Conservation (phyloP, 2,797 vertebrate genomes). For the Trematomus bernacchii region DNA sequence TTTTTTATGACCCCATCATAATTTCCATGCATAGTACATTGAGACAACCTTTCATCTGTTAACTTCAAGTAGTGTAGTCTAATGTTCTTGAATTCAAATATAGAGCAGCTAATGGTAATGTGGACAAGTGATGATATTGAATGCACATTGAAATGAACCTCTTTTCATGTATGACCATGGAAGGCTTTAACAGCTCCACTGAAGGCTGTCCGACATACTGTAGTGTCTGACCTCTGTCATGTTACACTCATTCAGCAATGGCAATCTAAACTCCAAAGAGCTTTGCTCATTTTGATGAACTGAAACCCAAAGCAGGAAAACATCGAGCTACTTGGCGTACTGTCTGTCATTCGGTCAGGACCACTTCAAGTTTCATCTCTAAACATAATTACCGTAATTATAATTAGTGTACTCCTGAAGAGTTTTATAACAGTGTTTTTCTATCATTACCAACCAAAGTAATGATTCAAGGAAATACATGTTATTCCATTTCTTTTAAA, state of each 20-base stretch:
- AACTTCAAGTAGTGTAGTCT: neutral
- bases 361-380: conserved; percentile 25
- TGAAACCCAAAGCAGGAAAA: conserved; percentile 5
- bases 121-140: neutral
- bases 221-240: neutral
- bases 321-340: neutral
- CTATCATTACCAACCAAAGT: neutral
- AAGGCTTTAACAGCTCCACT: neutral
- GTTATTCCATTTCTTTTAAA: neutral
- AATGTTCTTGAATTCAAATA: neutral
- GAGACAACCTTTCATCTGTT: neutral
- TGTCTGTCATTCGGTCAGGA: conserved; percentile 12
- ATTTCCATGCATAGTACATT: neutral
- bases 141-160: neutral
- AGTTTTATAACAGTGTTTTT: neutral
- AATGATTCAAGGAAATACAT: neutral
- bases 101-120: neutral
- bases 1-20: neutral
- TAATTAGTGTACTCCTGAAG: neutral
- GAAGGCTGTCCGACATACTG: neutral
- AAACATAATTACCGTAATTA: neutral
- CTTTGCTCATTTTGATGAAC: conserved; percentile 20
- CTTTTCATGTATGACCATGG: conserved; percentile 6
- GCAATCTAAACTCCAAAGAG: too few relatives aligned
- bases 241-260: too few relatives aligned